These are phyloP conservation scores for Diloba caeruleocephala DNA, from an alignment of 2,888 invertebrate genomes.

Conservation along the genomic window DNA sequence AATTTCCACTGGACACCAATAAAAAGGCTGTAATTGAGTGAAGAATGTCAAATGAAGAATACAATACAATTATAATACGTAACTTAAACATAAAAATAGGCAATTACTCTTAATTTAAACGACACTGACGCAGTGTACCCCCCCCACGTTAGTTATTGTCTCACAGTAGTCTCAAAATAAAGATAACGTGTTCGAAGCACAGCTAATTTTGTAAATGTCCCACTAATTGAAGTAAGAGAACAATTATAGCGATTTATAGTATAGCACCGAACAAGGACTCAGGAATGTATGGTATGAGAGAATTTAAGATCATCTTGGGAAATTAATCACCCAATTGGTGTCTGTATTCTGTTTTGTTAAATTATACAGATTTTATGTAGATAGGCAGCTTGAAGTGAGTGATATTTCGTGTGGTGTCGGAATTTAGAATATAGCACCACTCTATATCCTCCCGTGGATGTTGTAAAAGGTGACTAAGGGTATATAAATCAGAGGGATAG, in stretches of 20 bases:
- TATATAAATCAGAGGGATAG: no score
- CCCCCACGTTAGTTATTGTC: constrained; percentile 16
- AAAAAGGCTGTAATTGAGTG: no score
- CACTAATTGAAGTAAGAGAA: constrained; percentile 36
- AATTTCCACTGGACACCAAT: no score
- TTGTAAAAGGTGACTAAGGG: no score
- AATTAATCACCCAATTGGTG: constrained; percentile 28
- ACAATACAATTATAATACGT: no score
- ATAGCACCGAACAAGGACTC: constrained; percentile 1
- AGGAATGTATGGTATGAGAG: constrained; percentile 30
- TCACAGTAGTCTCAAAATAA: constrained; percentile 37
- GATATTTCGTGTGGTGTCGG: no score
- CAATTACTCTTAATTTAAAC: constrained; percentile 13
- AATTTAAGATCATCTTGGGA: constrained; percentile 14
- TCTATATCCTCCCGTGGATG: no score
- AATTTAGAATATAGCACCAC: no score
- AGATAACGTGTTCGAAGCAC: constrained; percentile 1
- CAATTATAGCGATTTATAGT: constrained; percentile 50
- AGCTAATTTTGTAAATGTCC: constrained; percentile 34
- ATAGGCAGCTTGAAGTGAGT: no score
- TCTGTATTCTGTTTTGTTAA: background rate
- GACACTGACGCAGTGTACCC: constrained; percentile 12
- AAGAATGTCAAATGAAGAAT: no score
- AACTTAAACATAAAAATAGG: background rate
- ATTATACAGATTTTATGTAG: no score